A percentile compares a stretch with the other conserved stretches of the same genome.
Evolutionary conservation across 2,888 invertebrate genomes (phyloP).

Genomic region (Aelia acuminata): DNA sequence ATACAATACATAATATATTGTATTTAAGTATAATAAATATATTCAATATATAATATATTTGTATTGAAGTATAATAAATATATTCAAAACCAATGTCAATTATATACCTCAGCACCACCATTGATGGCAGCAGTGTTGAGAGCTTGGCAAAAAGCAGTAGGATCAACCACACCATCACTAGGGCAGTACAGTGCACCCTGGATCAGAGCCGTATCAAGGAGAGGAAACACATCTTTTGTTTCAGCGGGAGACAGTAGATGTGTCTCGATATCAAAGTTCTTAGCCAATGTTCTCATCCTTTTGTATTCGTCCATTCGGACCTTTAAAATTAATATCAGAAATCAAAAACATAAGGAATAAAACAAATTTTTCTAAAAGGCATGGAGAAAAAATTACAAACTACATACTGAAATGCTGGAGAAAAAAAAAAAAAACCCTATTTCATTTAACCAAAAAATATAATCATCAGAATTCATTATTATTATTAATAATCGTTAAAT

Average conservation of each 20-base stretch:
- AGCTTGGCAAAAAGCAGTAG: slow-evolving; percentile 83
- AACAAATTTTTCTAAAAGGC: no score
- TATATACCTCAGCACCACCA: slow-evolving; percentile 79
- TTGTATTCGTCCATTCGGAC: slow-evolving; percentile 87
- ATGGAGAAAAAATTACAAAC: no score
- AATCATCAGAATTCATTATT: no score
- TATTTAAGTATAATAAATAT: no score
- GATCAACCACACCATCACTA: slow-evolving; percentile 88
- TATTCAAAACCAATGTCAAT: not conserved
- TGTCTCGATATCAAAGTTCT: slow-evolving; percentile 83
- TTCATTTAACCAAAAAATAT: no score
- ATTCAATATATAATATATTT: no score
- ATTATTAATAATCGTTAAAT: no score
- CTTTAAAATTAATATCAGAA: slow-evolving; percentile 69
- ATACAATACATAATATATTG: no score
- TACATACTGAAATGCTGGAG: no score
- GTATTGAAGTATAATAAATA: no score
- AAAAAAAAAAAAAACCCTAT: no score
- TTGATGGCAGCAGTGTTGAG: slow-evolving; percentile 80
- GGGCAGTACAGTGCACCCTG: slow-evolving; percentile 84
- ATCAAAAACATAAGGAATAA: not conserved
- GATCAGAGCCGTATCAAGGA: slow-evolving; percentile 82
- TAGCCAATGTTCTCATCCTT: slow-evolving; percentile 84
- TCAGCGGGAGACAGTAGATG: slow-evolving; percentile 80
- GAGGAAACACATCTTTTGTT: slow-evolving; percentile 82